Evolutionary conservation across 2,888 invertebrate species (phyloP).

Genomic region (Epistrophe eligans): DNA sequence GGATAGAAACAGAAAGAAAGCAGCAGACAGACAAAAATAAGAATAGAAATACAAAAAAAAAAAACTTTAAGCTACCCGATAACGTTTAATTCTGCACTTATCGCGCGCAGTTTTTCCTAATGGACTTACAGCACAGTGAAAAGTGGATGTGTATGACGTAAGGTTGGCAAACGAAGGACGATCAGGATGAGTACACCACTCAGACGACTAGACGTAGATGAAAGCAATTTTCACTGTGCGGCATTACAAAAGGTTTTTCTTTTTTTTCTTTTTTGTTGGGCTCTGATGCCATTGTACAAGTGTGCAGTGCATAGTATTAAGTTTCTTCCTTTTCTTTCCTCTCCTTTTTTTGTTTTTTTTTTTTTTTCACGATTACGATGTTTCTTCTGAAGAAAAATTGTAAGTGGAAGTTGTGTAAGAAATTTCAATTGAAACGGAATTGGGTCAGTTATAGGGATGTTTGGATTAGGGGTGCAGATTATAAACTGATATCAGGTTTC

Average conservation of each 20-base stretch:
- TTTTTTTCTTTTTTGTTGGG: constrained; percentile 31
- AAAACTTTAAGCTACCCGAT: constrained; percentile 19
- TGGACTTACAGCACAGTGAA: constrained; percentile 11
- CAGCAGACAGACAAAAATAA: constrained; percentile 2
- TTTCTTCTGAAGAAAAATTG: constrained; percentile 9
- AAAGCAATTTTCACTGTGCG: constrained; percentile 54
- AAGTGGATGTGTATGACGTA: constrained; percentile 24
- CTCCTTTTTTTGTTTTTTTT: neutral
- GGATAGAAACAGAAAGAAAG: neutral
- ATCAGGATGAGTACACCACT: constrained; percentile 52
- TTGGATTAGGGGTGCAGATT: neutral
- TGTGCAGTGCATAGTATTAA: constrained; percentile 21
- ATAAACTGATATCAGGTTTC: neutral
- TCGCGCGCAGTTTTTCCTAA: constrained; percentile 42
- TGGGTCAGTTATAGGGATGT: neutral
- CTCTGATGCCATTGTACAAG: constrained; percentile 17
- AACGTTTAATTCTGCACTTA: constrained; percentile 48
- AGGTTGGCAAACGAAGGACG: constrained; percentile 35
- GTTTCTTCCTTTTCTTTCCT: constrained; percentile 8
- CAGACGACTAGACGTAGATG: constrained; percentile 72
- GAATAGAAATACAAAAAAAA: neutral
- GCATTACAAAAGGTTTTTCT: constrained; percentile 57
- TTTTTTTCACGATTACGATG: constrained; percentile 29
- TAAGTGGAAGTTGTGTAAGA: constrained; percentile 27
- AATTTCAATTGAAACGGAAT: constrained; percentile 36